Conservation (phyloP, 2,888 invertebrate species). For the Hirtodrosophila confusa region DNA sequence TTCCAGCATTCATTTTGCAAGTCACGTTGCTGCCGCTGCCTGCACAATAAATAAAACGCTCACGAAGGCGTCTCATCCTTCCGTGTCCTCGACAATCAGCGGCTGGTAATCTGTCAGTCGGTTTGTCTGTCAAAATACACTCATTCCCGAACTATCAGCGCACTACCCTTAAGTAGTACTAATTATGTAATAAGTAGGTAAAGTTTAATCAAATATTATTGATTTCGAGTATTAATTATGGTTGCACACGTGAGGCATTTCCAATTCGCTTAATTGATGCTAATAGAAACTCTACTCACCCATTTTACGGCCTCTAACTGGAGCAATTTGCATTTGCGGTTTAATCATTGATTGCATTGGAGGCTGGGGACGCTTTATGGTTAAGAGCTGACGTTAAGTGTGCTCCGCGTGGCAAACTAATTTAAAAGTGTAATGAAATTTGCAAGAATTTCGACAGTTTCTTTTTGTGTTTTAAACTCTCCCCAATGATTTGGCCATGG, state of each 20-base stretch:
- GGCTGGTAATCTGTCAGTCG: slow-evolving; percentile 4
- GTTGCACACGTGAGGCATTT: slow-evolving; percentile 10
- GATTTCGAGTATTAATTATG: slow-evolving; percentile 46
- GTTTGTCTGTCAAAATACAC: slow-evolving; percentile 8
- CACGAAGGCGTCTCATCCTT: slow-evolving; percentile 11
- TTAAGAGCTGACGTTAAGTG: slow-evolving; percentile 5
- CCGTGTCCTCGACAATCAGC: slow-evolving; percentile 4
- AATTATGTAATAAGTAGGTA: slow-evolving; percentile 23
- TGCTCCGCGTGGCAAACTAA: slow-evolving; percentile 61
- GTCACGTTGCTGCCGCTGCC: slow-evolving; percentile 64
- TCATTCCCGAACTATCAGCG: neutral
- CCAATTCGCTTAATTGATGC: slow-evolving; percentile 31
- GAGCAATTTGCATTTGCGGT: slow-evolving; percentile 44
- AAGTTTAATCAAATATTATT: slow-evolving; percentile 35
- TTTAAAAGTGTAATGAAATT: slow-evolving; percentile 74
- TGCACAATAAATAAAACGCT: slow-evolving; percentile 57
- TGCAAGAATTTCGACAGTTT: slow-evolving; percentile 52
- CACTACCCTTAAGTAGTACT: slow-evolving; percentile 3
- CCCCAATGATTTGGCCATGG: slow-evolving; percentile 18
- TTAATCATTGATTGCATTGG: slow-evolving; percentile 60
- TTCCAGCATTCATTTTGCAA: slow-evolving; percentile 72
- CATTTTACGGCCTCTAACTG: slow-evolving; percentile 9
- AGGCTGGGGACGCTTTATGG: slow-evolving; percentile 11
- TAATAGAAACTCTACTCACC: slow-evolving; percentile 19
- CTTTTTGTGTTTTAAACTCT: slow-evolving; percentile 12